Conservation (phyloP, 2,888 invertebrate genomes). For the Doris montereyensis region DNA sequence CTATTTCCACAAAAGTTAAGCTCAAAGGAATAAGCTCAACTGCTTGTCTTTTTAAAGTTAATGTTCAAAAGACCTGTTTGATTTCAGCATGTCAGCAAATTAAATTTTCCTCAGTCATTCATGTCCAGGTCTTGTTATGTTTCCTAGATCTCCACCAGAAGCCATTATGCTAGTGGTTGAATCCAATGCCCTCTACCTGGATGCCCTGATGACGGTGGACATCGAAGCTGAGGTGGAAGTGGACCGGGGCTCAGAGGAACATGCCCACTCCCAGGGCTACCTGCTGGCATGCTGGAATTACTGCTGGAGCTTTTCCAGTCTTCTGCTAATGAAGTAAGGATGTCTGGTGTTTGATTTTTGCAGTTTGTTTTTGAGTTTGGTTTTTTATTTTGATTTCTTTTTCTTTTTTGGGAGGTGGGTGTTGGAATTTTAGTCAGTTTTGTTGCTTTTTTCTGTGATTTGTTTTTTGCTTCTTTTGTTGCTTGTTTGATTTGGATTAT, state of each 20-base stretch:
- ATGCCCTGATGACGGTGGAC: slow-evolving; percentile 51
- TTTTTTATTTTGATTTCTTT: neutral
- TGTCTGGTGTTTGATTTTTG: neutral
- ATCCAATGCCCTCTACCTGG: slow-evolving; percentile 53
- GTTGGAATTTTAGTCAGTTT: too few relatives aligned
- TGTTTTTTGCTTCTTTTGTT: too few relatives aligned
- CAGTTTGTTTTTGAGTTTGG: neutral
- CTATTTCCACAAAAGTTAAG: too few relatives aligned
- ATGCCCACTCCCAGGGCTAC: slow-evolving; percentile 79
- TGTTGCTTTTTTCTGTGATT: too few relatives aligned
- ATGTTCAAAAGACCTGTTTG: too few relatives aligned
- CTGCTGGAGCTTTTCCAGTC: slow-evolving; percentile 79
- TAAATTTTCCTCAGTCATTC: too few relatives aligned
- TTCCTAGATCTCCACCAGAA: slow-evolving; percentile 60
- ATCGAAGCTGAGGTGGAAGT: slow-evolving; percentile 62
- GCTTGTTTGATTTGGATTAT: too few relatives aligned
- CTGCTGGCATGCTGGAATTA: slow-evolving; percentile 82
- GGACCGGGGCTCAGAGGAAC: slow-evolving; percentile 71
- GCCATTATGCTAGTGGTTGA: slow-evolving; percentile 57
- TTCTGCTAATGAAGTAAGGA: slow-evolving; percentile 79
- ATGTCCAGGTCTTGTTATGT: too few relatives aligned
- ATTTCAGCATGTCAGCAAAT: too few relatives aligned
- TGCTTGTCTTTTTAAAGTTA: too few relatives aligned
- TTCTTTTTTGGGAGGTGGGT: too few relatives aligned
- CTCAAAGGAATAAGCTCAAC: too few relatives aligned